A percentile compares a stretch with the other conserved stretches of the same genome.
Evolutionary conservation across 2,113 vertebrate genomes (phyloP).

Genomic region (Xenopus laevis): DNA sequence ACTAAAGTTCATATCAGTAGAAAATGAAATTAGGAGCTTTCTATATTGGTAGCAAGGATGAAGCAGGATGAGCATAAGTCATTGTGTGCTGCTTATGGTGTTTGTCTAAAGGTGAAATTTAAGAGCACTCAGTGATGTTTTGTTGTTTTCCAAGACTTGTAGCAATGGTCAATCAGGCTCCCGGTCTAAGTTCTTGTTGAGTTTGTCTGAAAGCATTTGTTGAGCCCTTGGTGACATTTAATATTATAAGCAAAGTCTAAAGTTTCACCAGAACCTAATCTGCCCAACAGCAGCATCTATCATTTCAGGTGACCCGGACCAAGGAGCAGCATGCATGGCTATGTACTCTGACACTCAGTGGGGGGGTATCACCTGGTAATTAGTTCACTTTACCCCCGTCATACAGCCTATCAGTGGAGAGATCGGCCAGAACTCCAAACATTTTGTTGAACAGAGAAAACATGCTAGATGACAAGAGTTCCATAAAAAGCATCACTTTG

Average conservation of each 20-base stretch:
- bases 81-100: too few relatives aligned
- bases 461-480: constrained; percentile 43
- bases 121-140: too few relatives aligned
- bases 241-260: constrained; percentile 58
- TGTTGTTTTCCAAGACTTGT: too few relatives aligned
- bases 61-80: too few relatives aligned
- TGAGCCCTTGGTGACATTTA: constrained; percentile 59
- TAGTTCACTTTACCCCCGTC: constrained; percentile 46
- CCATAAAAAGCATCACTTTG: constrained; percentile 36
- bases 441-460: constrained; percentile 53
- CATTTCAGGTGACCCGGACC: constrained; percentile 70
- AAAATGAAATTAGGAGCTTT: too few relatives aligned
- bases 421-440: constrained; percentile 38
- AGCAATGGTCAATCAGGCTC: constrained; percentile 50
- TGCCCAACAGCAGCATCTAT: constrained; percentile 59
- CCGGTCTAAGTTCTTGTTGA: constrained; percentile 59
- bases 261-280: constrained; percentile 66
- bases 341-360: constrained; percentile 51
- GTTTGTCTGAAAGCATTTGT: constrained; percentile 60
- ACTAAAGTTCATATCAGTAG: too few relatives aligned
- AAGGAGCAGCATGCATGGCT: constrained; percentile 49
- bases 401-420: constrained; percentile 51
- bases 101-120: too few relatives aligned
- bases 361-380: constrained; percentile 55
- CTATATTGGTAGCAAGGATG: too few relatives aligned